Evolutionary conservation across 1,140 invertebrate species (phyloP).

Genomic region (Drosophila tropicalis): DNA sequence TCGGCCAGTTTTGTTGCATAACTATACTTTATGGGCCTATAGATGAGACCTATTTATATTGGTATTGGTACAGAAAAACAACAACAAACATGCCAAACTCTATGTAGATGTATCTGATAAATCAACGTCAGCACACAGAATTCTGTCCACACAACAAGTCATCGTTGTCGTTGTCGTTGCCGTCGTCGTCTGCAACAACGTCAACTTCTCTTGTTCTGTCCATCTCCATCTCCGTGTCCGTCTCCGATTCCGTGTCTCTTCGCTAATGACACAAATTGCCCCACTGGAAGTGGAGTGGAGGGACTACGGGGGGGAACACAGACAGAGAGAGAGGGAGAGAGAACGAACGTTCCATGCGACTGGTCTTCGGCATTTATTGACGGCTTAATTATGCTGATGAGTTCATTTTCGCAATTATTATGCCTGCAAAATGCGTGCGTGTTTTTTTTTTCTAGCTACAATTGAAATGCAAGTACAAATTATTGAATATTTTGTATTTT

Average conservation of each 20-base stretch:
- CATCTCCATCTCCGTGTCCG: slow-evolving; percentile 7
- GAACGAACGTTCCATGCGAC: not conserved
- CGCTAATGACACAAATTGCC: slow-evolving; percentile 57
- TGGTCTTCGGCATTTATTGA: slow-evolving; percentile 39
- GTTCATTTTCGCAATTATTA: slow-evolving; percentile 42
- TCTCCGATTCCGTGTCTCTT: slow-evolving; percentile 10
- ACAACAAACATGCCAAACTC: not conserved
- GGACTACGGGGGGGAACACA: not conserved
- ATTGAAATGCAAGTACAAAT: slow-evolving; percentile 14
- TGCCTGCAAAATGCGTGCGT: slow-evolving; percentile 24
- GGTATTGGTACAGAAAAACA: slow-evolving; percentile 8
- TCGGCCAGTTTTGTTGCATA: slow-evolving; percentile 33
- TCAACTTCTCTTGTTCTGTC: slow-evolving; percentile 6
- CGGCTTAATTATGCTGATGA: slow-evolving; percentile 59
- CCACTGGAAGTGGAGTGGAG: not conserved
- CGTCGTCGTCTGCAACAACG: not conserved
- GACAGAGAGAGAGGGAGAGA: slow-evolving; percentile 3
- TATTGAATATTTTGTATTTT: slow-evolving; percentile 2
- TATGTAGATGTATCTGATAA: slow-evolving; percentile 22
- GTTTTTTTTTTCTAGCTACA: not conserved
- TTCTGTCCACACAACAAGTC: slow-evolving; percentile 19
- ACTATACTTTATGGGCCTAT: slow-evolving; percentile 15
- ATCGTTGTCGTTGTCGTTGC: not conserved
- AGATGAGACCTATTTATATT: not conserved
- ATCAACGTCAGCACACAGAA: slow-evolving; percentile 18